Evolutionary conservation across 2,113 vertebrate genomes (phyloP).

Genomic region (Propithecus coquereli): DNA sequence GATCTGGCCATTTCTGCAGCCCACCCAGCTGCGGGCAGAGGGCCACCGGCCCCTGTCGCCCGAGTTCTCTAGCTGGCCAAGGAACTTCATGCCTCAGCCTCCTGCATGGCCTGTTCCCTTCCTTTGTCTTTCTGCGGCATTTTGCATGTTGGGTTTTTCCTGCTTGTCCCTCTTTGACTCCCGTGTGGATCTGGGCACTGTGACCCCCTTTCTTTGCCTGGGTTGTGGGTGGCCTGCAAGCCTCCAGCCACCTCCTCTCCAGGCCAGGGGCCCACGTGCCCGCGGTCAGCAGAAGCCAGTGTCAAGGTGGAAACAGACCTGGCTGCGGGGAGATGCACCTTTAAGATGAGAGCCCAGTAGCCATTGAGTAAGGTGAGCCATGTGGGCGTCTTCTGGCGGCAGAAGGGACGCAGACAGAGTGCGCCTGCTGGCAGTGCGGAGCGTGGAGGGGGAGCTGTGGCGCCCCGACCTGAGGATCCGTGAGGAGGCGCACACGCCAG

Average conservation of each 20-base stretch:
- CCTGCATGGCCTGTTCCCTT: neutral
- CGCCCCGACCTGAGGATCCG: neutral
- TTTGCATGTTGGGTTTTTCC: neutral
- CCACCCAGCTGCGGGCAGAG: no score
- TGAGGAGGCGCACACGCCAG: accelerated
- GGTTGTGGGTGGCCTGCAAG: neutral
- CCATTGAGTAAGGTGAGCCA: neutral
- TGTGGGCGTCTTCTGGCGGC: neutral
- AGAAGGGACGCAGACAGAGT: neutral
- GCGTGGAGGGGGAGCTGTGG: no score
- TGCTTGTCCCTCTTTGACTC: neutral
- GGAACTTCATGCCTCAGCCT: neutral
- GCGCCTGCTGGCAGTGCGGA: neutral
- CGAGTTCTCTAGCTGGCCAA: neutral
- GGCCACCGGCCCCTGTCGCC: no score
- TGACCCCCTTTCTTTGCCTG: no score
- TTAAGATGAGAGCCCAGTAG: neutral
- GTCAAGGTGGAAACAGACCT: neutral
- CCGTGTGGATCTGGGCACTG: neutral
- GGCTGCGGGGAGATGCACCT: no score
- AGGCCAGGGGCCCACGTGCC: no score
- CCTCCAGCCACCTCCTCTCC: neutral
- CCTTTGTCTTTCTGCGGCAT: neutral
- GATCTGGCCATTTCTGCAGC: neutral
- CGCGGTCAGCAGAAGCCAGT: neutral